Evolutionary conservation across 1,140 invertebrate genomes (phyloP).

Genomic region (Medauroidea extradentata): DNA sequence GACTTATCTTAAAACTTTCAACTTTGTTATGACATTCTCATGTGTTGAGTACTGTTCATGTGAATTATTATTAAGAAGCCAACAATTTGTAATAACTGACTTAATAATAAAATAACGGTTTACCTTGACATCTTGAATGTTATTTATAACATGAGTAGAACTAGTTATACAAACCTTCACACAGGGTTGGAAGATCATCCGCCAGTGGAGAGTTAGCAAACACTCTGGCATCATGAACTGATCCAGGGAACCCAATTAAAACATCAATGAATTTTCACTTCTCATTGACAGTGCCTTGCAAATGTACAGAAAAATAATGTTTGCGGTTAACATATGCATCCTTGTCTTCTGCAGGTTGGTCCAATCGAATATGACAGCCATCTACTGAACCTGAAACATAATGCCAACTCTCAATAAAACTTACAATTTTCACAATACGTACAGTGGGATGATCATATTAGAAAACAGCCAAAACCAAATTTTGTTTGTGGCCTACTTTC

Average conservation of each 20-base stretch:
- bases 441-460: no score
- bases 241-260: slow-evolving; percentile 23
- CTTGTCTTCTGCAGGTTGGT: slow-evolving; percentile 22
- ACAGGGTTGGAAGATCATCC: background rate
- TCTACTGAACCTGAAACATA: slow-evolving; percentile 25
- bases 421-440: no score
- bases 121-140: no score
- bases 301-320: slow-evolving; percentile 23
- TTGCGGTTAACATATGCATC: slow-evolving; percentile 26
- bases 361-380: slow-evolving; percentile 26
- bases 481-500: no score
- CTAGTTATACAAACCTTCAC: background rate
- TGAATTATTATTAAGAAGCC: no score
- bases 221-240: slow-evolving; percentile 18
- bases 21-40: no score
- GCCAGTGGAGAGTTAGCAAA: slow-evolving; percentile 6
- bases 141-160: no score
- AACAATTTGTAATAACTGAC: no score
- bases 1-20: no score
- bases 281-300: slow-evolving; percentile 14
- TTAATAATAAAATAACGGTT: no score
- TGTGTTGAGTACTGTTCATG: no score
- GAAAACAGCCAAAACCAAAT: no score
- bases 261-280: slow-evolving; percentile 19
- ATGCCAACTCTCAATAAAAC: background rate